Evolutionary conservation across 1,140 invertebrate species (phyloP), one percentile per base, ranked within the genome.

Genomic region (Euura lappo): DNA sequence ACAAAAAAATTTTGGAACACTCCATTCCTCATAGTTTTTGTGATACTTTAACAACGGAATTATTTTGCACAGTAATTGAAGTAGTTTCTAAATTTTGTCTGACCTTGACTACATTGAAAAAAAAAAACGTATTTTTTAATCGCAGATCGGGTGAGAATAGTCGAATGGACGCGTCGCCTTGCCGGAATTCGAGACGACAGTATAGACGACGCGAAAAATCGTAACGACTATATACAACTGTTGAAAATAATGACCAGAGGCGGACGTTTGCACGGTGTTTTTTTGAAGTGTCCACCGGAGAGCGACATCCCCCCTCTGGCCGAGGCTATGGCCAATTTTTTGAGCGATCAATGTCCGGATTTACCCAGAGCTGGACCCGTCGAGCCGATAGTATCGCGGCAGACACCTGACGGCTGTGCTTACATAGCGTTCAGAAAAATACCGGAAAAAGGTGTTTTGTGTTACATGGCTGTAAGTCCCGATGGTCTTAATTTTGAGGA

Each of bases 401-500:
- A 86, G 71, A 87, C 87, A 4, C 84, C 87, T 11, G 88, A 89
- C 76, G 89, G 89, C 28, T 78, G 85, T 72, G 89, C 88, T 42
- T 88, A 87, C 72, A 80, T 90, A 4, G 81, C 87, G 4, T 84
- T 84, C 8, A 87, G 88, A 77, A 85, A 87, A 74, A 83, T 89
- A 64, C 82, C 85, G 5, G 85, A 83, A 10, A 84, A 86, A 67
- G 88, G 88, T 28, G 83, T 89, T 3, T 79, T 89, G n/a, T 89
- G 88, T 76, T 90, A 90, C 74, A 85, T 90, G 84, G 87, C 88
- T 44, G 88, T 89, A 11, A 87, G 85, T 73, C 86, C 89, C 5
- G 84, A 89, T 75, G 81, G 68, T 42, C n/a, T 66, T 42, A 44
- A 68, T 8, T 68, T 44, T 4, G 66, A 68, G 28, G 64, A 51